These are phyloP conservation scores for Brachionus paranguensis DNA, from an alignment of 1,140 invertebrate genomes.

Conservation along the genomic window DNA sequence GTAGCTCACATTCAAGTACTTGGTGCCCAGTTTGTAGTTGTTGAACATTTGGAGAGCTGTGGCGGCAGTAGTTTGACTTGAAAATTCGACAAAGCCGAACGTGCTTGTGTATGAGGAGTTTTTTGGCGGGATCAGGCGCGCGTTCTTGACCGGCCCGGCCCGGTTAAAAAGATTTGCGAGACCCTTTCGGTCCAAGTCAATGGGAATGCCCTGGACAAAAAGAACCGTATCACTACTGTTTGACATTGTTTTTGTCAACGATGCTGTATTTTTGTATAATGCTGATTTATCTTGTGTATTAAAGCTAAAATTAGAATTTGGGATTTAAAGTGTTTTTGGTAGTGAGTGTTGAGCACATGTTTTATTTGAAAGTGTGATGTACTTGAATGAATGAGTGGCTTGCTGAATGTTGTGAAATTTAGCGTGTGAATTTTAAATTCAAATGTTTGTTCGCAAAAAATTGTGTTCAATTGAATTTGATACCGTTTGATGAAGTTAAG, in stretches of 20 bases:
- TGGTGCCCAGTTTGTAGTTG: neutral
- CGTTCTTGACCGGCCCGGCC: neutral
- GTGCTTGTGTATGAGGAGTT: neutral
- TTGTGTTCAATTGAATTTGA: neutral
- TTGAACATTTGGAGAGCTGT: constrained; percentile 35
- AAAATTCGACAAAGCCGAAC: constrained; percentile 6
- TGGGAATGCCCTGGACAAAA: constrained; percentile 4
- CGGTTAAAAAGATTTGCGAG: neutral
- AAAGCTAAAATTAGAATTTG: neutral
- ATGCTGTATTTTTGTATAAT: neutral
- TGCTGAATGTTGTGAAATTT: neutral
- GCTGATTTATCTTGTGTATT: neutral
- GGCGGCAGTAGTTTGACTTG: neutral
- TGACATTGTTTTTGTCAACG: neutral
- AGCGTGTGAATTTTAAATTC: neutral
- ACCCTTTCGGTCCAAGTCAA: neutral
- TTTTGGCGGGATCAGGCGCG: neutral
- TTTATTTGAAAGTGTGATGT: neutral
- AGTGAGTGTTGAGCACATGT: neutral
- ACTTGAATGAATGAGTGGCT: neutral
- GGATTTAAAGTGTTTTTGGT: neutral
- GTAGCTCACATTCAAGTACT: neutral
- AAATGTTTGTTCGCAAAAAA: neutral
- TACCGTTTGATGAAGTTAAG: neutral
- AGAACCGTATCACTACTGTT: neutral